Conservation (phyloP, 2,797 vertebrate genomes). For the Chloroceryle inda region DNA sequence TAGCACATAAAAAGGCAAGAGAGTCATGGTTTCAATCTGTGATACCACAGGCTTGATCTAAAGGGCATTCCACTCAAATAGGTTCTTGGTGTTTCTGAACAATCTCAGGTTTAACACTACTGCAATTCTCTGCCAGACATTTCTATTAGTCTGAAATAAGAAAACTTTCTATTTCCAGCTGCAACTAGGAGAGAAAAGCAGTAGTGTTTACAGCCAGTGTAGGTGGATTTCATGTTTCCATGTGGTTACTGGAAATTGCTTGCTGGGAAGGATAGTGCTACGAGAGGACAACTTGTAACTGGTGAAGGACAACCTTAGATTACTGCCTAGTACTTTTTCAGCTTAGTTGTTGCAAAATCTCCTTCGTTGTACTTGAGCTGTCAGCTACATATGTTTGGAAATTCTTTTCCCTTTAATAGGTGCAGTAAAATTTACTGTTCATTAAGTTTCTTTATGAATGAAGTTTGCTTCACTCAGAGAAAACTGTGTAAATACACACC, state of each 20-base stretch:
- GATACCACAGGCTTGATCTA: not conserved
- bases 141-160: not conserved
- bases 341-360: not conserved
- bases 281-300: not conserved
- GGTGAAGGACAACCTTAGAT: not conserved
- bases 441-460: not conserved
- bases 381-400: not conserved
- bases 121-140: not conserved
- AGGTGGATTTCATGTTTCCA: not conserved
- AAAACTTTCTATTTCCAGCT: not conserved
- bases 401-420: not conserved
- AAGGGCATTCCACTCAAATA: not conserved
- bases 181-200: not conserved
- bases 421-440: not conserved
- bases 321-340: not conserved
- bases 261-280: not conserved
- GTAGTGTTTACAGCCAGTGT: not conserved
- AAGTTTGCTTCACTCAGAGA: not conserved
- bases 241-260: not conserved
- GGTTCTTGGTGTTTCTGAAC: not conserved
- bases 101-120: not conserved
- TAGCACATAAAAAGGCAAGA: not conserved
- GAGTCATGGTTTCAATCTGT: not conserved
- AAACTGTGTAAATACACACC: not conserved
- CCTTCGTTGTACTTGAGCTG: not conserved